Base-by-base conservation (phyloP, 2,113 vertebrate genomes). In the Clarias gariepinus region DNA sequence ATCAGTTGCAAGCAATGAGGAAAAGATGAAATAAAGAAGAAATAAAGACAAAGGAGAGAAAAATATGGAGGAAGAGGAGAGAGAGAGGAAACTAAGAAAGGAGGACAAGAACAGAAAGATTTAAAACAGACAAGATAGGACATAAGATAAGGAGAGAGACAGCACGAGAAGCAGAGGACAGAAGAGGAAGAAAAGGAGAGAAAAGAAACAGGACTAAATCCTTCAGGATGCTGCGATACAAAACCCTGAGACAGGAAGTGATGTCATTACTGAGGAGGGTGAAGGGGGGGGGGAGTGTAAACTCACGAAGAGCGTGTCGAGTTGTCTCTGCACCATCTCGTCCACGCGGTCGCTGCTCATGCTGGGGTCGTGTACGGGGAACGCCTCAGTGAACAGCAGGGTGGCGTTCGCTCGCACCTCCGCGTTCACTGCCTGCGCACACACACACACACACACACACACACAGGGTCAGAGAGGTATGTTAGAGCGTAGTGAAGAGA, bases 371-470 rank as follows among this genome's bases (percentile, higher is more conserved):
- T 96, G 94, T 78, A 99, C 0, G 16, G 98, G 98, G 91, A 99
- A 99, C 1, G 96, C 97, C 89, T 99, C 97, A 0, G 96, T 92
- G 91, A 99, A 99, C 79, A 99, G 87, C 88, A 98, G 90, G 0
- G 98, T 96, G 82, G 98, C 96, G 55, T 98, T 99, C 63, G 97
- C 96, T 10, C 98, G 96, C 53, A 99, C 96, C 91, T 98, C 97
- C 10, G 95, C 95, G 91, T 98, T 99, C 83, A 95, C 92, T 74
- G 94, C 97, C 98, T 99, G 88, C 79, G 33, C 79, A 41, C 64
- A 1, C 60, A 63, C 30, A 88, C 25, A 78, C 53, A 53, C 52
- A 55, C 21, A n/a, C 23, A 58, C 76, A 64, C 28, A 55, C 36
- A 60, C 57, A 63, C 55, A 60, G 21, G 0, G 19, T 77, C n/a